These are phyloP conservation scores for Ethmia dodecea DNA, from an alignment of 2,888 invertebrate genomes.

Conservation along the genomic window DNA sequence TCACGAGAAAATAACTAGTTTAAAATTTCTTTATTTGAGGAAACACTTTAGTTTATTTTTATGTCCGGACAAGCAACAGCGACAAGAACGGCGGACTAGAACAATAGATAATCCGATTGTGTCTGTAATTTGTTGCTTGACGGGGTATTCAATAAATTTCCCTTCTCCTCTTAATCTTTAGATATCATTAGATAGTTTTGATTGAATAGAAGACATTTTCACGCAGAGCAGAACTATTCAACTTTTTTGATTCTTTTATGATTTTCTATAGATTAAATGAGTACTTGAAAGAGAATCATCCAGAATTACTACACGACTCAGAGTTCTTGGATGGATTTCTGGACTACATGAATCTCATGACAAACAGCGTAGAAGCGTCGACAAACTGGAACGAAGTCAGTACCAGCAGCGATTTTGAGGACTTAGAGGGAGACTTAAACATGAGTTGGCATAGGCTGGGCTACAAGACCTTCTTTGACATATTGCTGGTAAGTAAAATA, in stretches of 20 bases:
- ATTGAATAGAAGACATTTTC: not conserved
- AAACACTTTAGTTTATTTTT: not conserved
- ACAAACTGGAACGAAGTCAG: conserved; percentile 48
- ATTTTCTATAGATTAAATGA: conserved; percentile 29
- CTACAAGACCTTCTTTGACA: conserved; percentile 44
- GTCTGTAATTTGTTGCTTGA: too few relatives aligned
- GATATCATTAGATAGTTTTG: not conserved
- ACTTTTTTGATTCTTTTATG: not conserved
- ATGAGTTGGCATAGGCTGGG: conserved; percentile 46
- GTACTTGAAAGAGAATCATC: conserved; percentile 31
- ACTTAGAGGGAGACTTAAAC: conserved; percentile 37
- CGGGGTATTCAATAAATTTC: too few relatives aligned
- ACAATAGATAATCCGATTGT: too few relatives aligned
- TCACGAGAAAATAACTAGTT: not conserved
- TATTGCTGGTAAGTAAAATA: conserved; percentile 29
- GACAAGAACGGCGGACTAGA: too few relatives aligned
- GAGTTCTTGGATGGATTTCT: conserved; percentile 36
- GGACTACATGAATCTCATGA: conserved; percentile 31
- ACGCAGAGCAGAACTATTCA: not conserved
- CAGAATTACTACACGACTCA: conserved; percentile 26
- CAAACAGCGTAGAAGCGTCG: conserved; percentile 38
- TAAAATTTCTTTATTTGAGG: too few relatives aligned
- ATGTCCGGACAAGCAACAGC: not conserved
- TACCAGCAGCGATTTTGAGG: conserved; percentile 28
- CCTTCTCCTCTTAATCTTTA: too few relatives aligned